Evolutionary conservation across 2,113 vertebrate species (phyloP), one percentile per base, ranked within the genome.

Genomic region (Cyprinus carpio): DNA sequence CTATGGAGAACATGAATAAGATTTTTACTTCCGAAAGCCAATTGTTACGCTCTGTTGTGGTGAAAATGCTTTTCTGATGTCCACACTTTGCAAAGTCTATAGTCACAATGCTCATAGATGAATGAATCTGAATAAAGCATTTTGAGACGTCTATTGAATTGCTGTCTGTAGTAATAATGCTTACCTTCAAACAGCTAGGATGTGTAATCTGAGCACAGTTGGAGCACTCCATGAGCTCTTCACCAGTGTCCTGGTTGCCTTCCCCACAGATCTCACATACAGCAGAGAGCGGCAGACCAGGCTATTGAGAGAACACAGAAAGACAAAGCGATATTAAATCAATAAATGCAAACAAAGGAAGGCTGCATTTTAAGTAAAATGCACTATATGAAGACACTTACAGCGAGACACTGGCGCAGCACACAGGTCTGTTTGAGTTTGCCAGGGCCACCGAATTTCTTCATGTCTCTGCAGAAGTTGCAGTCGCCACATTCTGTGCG

Each of bases 141-240:
- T 37, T 37, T 37, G 31, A 71, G 67, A 40, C 10, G 9, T 71
- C 18, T 4, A 40, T 40, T 71, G 67, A 71, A 23, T 37, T 71
- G 31, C 67, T 40, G 31, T 40, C 67, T 40, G 31, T n/a, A 11
- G 18, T 40, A 71, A 71, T n/a, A 56, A 54, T 56, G 16, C 20
- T 13, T 69, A 97, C 98, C 95, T 96, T 96, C 78, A 99, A 93
- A 90, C 98, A 99, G 90, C 96, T 95, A 6, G 98, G 98, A 87
- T 99, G 98, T 75, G 97, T 96, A 0, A 99, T 98, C 93, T 99
- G 96, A 0, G 97, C 97, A 93, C 98, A 99, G 91, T 97, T 96
- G 88, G 97, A 99, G 89, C 98, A 99, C 82, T 99, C 98, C 98
- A 99, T 99, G 40, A 99, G 95, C 0, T 96, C 96, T 88, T 97